phyloP scores from a whole-genome alignment of 2,113 vertebrate species.

The Myrmecobius fasciatus region DNA sequence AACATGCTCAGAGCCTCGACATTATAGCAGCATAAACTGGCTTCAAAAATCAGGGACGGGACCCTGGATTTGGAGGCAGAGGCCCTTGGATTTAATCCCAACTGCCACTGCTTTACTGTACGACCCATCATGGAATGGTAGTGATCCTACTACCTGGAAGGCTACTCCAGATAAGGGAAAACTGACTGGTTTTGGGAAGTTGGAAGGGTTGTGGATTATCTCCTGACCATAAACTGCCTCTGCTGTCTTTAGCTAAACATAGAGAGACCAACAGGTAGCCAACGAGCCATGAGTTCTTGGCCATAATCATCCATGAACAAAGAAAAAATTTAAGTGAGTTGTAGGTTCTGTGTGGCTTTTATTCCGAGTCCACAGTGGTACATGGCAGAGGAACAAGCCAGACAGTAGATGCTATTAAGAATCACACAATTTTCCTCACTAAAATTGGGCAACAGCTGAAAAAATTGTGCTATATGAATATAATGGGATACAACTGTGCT shows the following conservation, averaged over 20 bases:
- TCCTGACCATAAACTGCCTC: neutral
- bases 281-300: neutral
- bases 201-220: neutral
- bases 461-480: neutral
- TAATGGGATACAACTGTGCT: neutral
- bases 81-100: neutral
- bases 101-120: neutral
- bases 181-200: neutral
- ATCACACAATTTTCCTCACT: neutral
- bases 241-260: neutral
- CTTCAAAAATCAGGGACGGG: neutral
- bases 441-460: neutral
- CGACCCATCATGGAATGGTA: neutral
- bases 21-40: neutral
- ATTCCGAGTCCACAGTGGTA: neutral
- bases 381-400: neutral
- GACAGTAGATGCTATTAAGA: neutral
- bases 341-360: neutral
- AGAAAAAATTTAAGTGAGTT: neutral
- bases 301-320: neutral
- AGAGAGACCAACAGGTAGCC: neutral
- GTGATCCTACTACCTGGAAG: neutral
- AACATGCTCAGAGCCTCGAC: neutral
- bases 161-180: neutral
- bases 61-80: neutral